These are phyloP conservation scores for Drosophila biarmipes DNA, from an alignment of 1,140 invertebrate genomes.

Conservation along the genomic window DNA sequence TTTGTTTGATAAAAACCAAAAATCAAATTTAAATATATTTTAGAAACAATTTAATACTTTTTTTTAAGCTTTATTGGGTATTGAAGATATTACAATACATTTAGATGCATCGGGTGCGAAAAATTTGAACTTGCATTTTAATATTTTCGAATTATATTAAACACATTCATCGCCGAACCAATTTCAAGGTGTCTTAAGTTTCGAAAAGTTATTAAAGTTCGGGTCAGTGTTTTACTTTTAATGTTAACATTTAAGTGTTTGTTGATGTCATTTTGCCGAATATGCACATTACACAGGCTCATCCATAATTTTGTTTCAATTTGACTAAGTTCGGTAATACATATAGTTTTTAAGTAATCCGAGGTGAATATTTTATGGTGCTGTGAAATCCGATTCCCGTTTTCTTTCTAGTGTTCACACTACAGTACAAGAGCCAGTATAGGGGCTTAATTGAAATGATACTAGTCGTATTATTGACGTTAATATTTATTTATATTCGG, in stretches of 20 bases:
- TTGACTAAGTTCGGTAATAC: conserved; percentile 8
- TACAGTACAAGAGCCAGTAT: conserved; percentile 15
- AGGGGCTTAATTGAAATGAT: conserved; percentile 16
- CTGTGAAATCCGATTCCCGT: conserved; percentile 5
- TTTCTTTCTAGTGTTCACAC: neutral
- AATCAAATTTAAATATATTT: neutral
- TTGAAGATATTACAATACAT: conserved; percentile 14
- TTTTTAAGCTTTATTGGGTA: conserved; percentile 16
- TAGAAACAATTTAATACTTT: conserved; percentile 1
- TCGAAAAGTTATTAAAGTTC: neutral
- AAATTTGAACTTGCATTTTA: conserved; percentile 7
- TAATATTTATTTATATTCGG: conserved; percentile 20
- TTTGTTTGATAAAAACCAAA: neutral
- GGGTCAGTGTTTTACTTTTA: conserved; percentile 1
- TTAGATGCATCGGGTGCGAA: conserved; percentile 6
- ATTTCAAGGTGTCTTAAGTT: neutral
- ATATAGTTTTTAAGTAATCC: neutral
- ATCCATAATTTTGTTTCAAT: conserved; percentile 1
- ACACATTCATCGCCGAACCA: neutral
- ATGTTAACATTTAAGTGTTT: conserved; percentile 8
- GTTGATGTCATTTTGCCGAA: conserved; percentile 6
- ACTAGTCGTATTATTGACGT: conserved; percentile 10
- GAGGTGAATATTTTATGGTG: conserved; percentile 10
- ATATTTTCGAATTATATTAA: conserved; percentile 7
- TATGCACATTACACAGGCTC: conserved; percentile 2